Evolutionary conservation across 2,888 invertebrate species (phyloP), one percentile per base, ranked within the genome.

Genomic region (Ethmia dodecea): DNA sequence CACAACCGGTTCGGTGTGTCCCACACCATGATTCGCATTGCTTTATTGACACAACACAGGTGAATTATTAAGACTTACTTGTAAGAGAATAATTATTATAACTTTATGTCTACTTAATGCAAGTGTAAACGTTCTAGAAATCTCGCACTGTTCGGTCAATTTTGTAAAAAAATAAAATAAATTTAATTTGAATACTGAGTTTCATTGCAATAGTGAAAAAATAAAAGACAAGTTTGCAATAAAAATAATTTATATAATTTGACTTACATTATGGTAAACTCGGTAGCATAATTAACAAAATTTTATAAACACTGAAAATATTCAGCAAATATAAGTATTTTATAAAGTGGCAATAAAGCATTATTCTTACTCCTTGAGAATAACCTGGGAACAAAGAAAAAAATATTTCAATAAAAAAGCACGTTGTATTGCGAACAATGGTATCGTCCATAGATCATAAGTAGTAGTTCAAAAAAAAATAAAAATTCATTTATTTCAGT

Each of bases 141-240:
- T 86, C 84, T 86, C 86, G 86, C 86, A 86, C 86, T 86, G 84
- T 86, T 86, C 86, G 86, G 86, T 86, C 86, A 86, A 86, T 84
- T 86, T 86, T 86, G 80, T 83, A 81, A 81, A 80, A 77, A 83
- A 83, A 78, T 74, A 75, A 84, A 83, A 70, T 78, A 77, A 81
- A 76, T 73, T 81, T 83, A 76, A 81, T 79, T 83, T 80, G 64
- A 73, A 56, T 52, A 53, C 59, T 60, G 67, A 59, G 69, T 78
- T 72, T 74, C 54, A 57, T 68, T 72, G 52, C 28, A 22, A 6
- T 22, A n/a, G n/a, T 22, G 22, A 18, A 9, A 22, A 55, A 74
- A 64, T 66, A 40, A 74, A 79, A 79, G 63, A 50, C 62, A 52
- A 45, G 40, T 54, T 40, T 73, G 74, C 81, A 78, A 81, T 83